Evolutionary conservation across 2,888 invertebrate genomes (phyloP).

Genomic region (Dryococelus australis): DNA sequence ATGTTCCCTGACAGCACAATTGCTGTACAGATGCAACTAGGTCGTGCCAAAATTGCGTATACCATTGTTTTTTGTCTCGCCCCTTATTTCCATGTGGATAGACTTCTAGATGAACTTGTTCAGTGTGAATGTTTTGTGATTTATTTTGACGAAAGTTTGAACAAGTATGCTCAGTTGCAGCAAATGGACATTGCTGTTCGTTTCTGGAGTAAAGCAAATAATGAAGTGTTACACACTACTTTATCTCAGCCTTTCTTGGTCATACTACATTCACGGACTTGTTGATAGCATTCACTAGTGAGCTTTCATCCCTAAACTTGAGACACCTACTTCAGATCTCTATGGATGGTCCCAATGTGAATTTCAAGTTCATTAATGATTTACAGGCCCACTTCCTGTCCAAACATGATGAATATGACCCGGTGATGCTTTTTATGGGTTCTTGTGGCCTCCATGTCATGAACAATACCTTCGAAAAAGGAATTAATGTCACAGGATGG

Average conservation of each 20-base stretch:
- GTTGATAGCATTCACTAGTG: neutral
- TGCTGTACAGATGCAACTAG: neutral
- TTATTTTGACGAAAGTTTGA: neutral
- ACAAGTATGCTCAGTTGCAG: neutral
- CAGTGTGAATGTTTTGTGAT: neutral
- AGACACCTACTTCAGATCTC: neutral
- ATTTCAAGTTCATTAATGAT: neutral
- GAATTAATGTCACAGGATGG: neutral
- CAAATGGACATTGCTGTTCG: slow-evolving; percentile 20
- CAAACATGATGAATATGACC: neutral
- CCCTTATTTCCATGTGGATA: neutral
- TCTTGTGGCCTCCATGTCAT: neutral
- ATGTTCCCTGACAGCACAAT: slow-evolving; percentile 2
- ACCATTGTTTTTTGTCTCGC: neutral
- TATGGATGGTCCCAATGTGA: neutral
- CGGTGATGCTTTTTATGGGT: neutral
- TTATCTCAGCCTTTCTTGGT: neutral
- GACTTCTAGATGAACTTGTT: neutral
- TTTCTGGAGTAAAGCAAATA: neutral
- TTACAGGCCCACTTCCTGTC: neutral
- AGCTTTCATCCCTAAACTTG: neutral
- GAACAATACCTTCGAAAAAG: neutral
- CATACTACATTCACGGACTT: neutral
- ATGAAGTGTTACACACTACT: slow-evolving; percentile 9
- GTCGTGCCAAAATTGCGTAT: neutral